A percentile compares a stretch with the other conserved stretches of the same genome.
Conservation (phyloP, 1,140 invertebrate genomes). For the Zophobas morio region DNA sequence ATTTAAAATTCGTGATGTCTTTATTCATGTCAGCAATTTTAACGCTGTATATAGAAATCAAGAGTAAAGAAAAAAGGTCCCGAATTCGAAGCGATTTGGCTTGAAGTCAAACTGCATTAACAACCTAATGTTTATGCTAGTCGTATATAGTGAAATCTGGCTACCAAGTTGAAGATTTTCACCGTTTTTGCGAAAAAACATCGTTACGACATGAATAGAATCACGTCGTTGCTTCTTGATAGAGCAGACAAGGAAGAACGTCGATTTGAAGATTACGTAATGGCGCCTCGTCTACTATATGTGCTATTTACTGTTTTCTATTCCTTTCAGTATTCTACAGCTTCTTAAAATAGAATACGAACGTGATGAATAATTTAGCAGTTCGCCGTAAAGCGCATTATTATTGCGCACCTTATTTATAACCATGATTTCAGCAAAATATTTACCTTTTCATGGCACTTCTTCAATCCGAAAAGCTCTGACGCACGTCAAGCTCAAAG, state of each 20-base stretch:
- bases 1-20: too few species aligned
- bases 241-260: not conserved
- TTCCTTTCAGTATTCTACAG: slow-evolving; percentile 8
- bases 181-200: too few species aligned
- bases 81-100: too few species aligned
- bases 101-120: too few species aligned
- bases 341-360: slow-evolving; percentile 17
- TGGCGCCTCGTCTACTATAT: slow-evolving; percentile 9
- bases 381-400: slow-evolving; percentile 14
- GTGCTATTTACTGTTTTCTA: slow-evolving; percentile 14
- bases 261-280: not conserved
- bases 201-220: too few species aligned
- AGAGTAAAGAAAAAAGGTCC: too few species aligned
- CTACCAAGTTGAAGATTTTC: too few species aligned
- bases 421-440: slow-evolving; percentile 35
- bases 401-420: slow-evolving; percentile 22
- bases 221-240: not conserved
- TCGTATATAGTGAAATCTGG: too few species aligned
- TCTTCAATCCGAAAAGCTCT: not conserved
- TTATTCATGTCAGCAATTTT: too few species aligned
- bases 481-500: not conserved
- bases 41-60: too few species aligned
- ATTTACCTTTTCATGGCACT: slow-evolving; percentile 6
- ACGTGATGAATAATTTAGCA: slow-evolving; percentile 16
- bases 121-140: too few species aligned